Conservation (phyloP, 2,888 invertebrate genomes). For the Onchidella celtica region DNA sequence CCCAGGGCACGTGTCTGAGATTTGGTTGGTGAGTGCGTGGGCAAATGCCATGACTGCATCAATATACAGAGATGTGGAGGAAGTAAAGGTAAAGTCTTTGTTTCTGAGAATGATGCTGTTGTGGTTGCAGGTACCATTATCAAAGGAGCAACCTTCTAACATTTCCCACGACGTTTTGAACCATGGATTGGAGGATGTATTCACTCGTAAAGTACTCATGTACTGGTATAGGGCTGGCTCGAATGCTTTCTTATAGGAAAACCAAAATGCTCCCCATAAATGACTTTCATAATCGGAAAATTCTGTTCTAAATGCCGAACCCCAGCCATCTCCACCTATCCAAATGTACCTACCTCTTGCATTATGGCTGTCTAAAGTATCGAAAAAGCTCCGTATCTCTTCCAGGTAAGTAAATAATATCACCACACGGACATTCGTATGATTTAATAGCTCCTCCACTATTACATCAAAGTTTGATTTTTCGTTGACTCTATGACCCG, state of each 20-base stretch:
- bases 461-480: neutral
- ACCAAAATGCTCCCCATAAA: constrained; percentile 59
- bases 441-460: neutral
- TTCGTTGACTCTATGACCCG: constrained; percentile 14
- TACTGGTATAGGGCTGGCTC: constrained; percentile 59
- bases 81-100: neutral
- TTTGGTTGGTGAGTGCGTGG: constrained; percentile 36
- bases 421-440: constrained; percentile 55
- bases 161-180: constrained; percentile 65
- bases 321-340: constrained; percentile 64
- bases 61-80: neutral
- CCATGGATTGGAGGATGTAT: constrained; percentile 61
- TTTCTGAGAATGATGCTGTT: neutral
- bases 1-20: neutral
- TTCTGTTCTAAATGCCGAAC: constrained; percentile 28
- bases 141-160: constrained; percentile 42
- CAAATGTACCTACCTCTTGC: constrained; percentile 62
- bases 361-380: constrained; percentile 42
- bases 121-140: constrained; percentile 24
- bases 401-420: constrained; percentile 61
- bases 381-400: constrained; percentile 48
- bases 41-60: constrained; percentile 41
- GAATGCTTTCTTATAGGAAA: constrained; percentile 48
- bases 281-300: constrained; percentile 58
- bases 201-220: constrained; percentile 57